Percentiles rank a stretch among this genome's conserved stretches.
Conservation (phyloP, 2,797 vertebrate species). For the Enteromius argenteus region DNA sequence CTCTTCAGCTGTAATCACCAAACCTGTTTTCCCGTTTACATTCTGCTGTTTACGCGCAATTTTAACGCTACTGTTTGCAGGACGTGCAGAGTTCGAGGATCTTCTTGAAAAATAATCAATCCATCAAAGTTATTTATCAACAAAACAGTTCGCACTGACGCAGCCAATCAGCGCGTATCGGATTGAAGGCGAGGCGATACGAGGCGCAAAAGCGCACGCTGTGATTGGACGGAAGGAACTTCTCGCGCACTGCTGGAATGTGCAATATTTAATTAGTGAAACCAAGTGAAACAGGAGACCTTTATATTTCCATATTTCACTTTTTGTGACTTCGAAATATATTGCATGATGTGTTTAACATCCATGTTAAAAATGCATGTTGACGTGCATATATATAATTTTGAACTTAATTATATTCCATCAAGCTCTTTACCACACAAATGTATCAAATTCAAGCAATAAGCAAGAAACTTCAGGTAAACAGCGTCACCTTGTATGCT, state of each 20-base stretch:
- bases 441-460: neutral
- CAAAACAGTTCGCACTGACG: slow-evolving; percentile 29
- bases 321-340: neutral
- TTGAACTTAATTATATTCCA: neutral
- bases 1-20: neutral
- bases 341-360: neutral
- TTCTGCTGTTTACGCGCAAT: neutral
- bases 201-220: neutral
- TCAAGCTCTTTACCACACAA: neutral
- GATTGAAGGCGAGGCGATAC: slow-evolving; percentile 26
- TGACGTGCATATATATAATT: neutral
- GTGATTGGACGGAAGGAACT: slow-evolving; percentile 24
- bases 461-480: neutral
- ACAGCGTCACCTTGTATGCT: neutral
- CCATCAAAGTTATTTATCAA: slow-evolving; percentile 58
- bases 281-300: neutral
- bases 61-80: slow-evolving; percentile 34
- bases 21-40: slow-evolving; percentile 8
- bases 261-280: slow-evolving; percentile 11
- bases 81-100: slow-evolving; percentile 38
- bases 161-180: slow-evolving; percentile 35
- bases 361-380: neutral
- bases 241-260: slow-evolving; percentile 39
- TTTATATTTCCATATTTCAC: neutral
- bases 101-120: slow-evolving; percentile 26